phyloP scores from a whole-genome alignment of 2,888 invertebrate species.

The Tenthredo scrophulariae region DNA sequence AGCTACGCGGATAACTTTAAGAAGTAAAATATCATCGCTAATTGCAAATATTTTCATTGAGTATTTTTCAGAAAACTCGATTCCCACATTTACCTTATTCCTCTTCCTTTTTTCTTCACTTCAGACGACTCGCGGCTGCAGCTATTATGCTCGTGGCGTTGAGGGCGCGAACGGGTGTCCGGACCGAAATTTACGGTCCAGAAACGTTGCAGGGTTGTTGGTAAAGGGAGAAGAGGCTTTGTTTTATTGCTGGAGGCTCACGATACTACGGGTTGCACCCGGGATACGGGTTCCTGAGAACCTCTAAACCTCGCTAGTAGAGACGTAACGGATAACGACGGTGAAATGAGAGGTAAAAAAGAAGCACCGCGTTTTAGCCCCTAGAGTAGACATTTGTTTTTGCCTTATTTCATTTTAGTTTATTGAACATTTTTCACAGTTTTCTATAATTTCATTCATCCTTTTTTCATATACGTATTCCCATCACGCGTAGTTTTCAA shows the following conservation, averaged over 20 bases:
- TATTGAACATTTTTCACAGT: not conserved
- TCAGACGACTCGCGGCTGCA: not conserved
- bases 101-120: conserved; percentile 7
- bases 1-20: not conserved
- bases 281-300: conserved; percentile 11
- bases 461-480: not conserved
- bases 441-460: not conserved
- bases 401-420: not conserved
- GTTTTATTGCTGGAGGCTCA: conserved; percentile 48
- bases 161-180: conserved; percentile 45
- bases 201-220: conserved; percentile 45
- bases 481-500: not conserved
- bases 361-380: not conserved
- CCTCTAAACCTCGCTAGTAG: not conserved
- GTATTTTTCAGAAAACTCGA: not conserved
- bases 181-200: conserved; percentile 47
- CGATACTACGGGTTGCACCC: conserved; percentile 28
- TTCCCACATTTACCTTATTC: not conserved
- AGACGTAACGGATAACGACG: conserved; percentile 27
- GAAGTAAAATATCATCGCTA: not conserved
- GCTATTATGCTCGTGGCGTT: not conserved
- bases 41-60: not conserved
- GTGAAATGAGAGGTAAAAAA: conserved; percentile 32
- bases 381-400: not conserved
- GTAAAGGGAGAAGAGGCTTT: conserved; percentile 40